phyloP scores from a whole-genome alignment of 2,888 invertebrate genomes.

The Odontothrips loti region DNA sequence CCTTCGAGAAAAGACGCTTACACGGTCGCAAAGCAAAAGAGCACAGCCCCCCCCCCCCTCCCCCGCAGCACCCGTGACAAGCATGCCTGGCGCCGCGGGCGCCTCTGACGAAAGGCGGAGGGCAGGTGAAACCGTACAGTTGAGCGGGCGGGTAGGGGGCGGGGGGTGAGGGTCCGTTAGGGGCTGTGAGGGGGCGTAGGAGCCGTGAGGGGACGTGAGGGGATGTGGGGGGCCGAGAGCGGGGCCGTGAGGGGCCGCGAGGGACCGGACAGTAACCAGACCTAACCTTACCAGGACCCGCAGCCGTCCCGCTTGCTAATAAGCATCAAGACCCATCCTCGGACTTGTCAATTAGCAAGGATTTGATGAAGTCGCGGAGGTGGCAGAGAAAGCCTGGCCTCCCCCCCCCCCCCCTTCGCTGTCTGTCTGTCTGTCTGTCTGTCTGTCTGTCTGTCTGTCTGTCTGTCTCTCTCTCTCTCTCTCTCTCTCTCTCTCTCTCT shows the following conservation, averaged over 20 bases:
- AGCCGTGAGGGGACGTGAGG: background rate
- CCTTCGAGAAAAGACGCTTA: background rate
- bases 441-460: background rate
- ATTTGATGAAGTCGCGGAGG: background rate
- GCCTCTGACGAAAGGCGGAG: no score
- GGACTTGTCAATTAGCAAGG: conserved; percentile 16
- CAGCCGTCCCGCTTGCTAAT: background rate
- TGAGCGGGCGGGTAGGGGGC: background rate
- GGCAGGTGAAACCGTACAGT: background rate
- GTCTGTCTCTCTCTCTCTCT: no score
- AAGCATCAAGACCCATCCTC: background rate
- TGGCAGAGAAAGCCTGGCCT: background rate
- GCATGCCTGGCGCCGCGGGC: no score
- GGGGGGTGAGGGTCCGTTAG: background rate
- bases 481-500: no score
- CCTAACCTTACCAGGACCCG: background rate
- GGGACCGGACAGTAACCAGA: no score
- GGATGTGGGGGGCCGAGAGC: no score
- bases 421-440: background rate
- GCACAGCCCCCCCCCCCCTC: background rate
- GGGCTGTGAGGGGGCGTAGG: background rate
- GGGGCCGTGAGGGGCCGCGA: background rate
- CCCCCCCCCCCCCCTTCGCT: background rate
- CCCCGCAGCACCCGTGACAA: background rate
- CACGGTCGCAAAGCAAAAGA: conserved; percentile 18